Evolutionary conservation across 2,888 invertebrate species (phyloP), one percentile per base, ranked within the genome.

Genomic region (Mythimna albipuncta): DNA sequence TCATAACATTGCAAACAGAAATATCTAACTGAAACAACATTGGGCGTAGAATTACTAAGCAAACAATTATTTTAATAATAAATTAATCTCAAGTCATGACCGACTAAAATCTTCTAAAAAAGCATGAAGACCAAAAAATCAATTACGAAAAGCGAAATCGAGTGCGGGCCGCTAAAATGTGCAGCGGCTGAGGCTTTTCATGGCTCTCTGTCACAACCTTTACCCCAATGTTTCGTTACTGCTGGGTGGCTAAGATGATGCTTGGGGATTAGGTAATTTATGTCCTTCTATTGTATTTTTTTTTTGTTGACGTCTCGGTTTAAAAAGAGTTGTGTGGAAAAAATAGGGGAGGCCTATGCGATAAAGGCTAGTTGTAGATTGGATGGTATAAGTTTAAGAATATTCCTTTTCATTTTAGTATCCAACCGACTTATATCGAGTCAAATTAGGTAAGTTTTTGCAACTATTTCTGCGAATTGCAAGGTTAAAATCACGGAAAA

Each of bases 161-260:
- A 81, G 75, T 75, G 21, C 69, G 76, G 50, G 72, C 64, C 73
- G 57, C 82, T 78, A 77, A 81, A 81, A 81, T 83, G 76, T 76
- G 57, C 81, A 52, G 77, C 65, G 66, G 68, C 26, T 26, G 65
- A 62, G 35, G 13, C 62, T 82, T 80, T 85, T 86, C 85, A 89
- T 79, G 85, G 84, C 72, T 83, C 72, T 75, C 74, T 87, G 80
- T 84, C 78, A 76, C 85, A 87, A 85, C 88, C 88, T 89, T 88
- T 89, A 83, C 78, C 85, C 85, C 80, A 58, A 84, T 79, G 79
- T 86, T 85, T 84, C 83, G 79, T 85, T 79, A 75, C 47, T 26
- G 66, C 58, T 38, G 68, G 83, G 61, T 64, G 71, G 3, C 75
- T 89, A 89, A 89, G 84, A 88, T 87, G 85, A 44, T 79, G 82